These are phyloP conservation scores for Anguilla japonica DNA, from an alignment of 2,113 vertebrate genomes.

Conservation along the genomic window DNA sequence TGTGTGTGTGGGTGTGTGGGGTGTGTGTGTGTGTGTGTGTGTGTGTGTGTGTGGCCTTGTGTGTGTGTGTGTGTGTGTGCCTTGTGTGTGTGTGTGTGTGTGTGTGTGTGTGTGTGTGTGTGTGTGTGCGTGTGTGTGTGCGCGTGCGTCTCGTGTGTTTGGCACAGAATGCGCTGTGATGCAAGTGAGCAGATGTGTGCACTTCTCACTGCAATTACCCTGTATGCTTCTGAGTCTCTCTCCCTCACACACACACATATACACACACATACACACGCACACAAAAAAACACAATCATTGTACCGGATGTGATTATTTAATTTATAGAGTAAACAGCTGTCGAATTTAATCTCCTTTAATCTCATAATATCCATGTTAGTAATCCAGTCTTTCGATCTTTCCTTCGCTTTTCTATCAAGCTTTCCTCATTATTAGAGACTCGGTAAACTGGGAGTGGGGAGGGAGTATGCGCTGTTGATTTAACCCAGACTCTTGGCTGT, in stretches of 20 bases:
- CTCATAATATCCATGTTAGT: background rate
- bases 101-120: too few species aligned
- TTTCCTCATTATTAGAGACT: background rate
- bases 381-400: background rate
- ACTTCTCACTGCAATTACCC: constrained; percentile 43
- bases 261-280: background rate
- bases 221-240: background rate
- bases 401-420: background rate
- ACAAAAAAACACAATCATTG: background rate
- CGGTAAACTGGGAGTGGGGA: background rate
- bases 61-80: too few species aligned
- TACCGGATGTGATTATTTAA: background rate
- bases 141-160: constrained; percentile 47
- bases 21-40: too few species aligned
- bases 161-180: constrained; percentile 66
- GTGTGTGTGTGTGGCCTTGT: too few species aligned
- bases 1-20: too few species aligned
- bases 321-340: background rate
- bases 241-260: background rate
- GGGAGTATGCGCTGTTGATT: background rate
- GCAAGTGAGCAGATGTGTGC: constrained; percentile 59
- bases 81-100: too few species aligned
- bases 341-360: background rate
- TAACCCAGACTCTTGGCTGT: background rate
- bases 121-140: too few species aligned